Conservation (phyloP, 2,113 vertebrate species). For the Labeo catla region DNA sequence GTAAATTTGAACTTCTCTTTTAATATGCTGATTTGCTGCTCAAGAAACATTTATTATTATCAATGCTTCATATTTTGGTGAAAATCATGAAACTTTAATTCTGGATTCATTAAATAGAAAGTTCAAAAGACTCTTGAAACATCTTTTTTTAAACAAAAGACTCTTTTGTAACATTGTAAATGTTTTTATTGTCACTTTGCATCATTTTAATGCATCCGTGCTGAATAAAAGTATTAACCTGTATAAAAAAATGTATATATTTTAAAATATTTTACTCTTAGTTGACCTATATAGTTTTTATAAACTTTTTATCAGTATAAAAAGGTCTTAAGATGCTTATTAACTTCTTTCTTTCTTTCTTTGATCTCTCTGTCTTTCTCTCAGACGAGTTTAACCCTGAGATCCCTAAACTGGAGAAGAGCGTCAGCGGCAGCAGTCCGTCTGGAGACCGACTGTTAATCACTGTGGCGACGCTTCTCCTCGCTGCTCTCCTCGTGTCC, state of each 20-base stretch:
- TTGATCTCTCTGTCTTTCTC: conserved; percentile 19
- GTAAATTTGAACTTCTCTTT: no score
- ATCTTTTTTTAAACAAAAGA: no score
- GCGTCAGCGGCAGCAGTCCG: conserved; percentile 93
- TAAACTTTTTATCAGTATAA: neutral
- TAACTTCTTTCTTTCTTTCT: conserved; percentile 36
- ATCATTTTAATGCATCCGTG: neutral
- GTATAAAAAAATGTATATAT: neutral
- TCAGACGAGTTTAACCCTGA: conserved; percentile 91
- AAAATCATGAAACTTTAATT: neutral
- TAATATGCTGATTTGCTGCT: no score
- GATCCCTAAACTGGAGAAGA: conserved; percentile 96
- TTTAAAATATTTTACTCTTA: neutral
- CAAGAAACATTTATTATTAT: no score
- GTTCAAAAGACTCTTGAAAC: no score
- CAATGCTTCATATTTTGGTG: no score
- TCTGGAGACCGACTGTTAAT: conserved; percentile 89
- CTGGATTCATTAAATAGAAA: neutral
- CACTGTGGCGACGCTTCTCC: conserved; percentile 85
- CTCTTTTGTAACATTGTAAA: neutral
- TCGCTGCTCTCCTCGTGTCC: conserved; percentile 83
- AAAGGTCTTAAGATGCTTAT: neutral
- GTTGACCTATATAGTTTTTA: neutral
- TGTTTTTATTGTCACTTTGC: neutral
- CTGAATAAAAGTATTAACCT: neutral